A percentile compares a stretch with the other conserved stretches of the same genome.
Conservation (phyloP, 2,113 vertebrate genomes). For the Heterotis niloticus region DNA sequence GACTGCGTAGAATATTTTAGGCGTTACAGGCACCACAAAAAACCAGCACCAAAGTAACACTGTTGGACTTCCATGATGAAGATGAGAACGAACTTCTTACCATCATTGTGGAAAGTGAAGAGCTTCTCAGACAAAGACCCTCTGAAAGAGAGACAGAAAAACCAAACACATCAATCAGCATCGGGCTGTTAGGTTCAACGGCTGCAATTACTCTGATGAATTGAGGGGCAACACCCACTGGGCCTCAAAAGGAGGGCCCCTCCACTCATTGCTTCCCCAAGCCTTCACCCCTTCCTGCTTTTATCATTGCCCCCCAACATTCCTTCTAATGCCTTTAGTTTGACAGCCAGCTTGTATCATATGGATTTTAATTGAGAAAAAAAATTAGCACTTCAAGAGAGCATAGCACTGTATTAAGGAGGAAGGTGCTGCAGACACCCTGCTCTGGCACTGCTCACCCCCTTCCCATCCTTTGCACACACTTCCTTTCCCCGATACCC, state of each 20-base stretch:
- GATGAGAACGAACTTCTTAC: conserved; percentile 60
- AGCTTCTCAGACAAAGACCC: conserved; percentile 76
- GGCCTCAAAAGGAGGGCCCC: conserved; percentile 21
- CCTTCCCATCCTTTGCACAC: conserved; percentile 25
- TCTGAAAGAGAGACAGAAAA: conserved; percentile 59
- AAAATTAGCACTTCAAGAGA: not conserved
- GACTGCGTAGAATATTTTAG: too few species aligned
- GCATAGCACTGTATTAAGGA: not conserved
- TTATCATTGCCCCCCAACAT: not conserved
- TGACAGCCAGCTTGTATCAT: not conserved
- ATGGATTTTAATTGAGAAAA: conserved; percentile 13
- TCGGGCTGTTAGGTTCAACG: conserved; percentile 5
- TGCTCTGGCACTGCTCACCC: too few species aligned
- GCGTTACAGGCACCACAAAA: not conserved
- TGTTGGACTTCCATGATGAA: not conserved
- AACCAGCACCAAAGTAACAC: not conserved
- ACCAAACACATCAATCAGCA: conserved; percentile 30
- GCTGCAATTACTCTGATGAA: conserved; percentile 39
- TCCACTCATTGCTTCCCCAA: not conserved
- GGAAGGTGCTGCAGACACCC: conserved; percentile 16
- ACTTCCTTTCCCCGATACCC: conserved; percentile 11
- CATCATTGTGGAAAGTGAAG: conserved; percentile 72
- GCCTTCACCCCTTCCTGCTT: not conserved
- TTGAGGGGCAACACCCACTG: conserved; percentile 23
- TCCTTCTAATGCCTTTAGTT: conserved; percentile 12